Evolutionary conservation across 2,113 vertebrate species (phyloP), one percentile per base, ranked within the genome.

Genomic region (Dolichallabes microphthalmus): DNA sequence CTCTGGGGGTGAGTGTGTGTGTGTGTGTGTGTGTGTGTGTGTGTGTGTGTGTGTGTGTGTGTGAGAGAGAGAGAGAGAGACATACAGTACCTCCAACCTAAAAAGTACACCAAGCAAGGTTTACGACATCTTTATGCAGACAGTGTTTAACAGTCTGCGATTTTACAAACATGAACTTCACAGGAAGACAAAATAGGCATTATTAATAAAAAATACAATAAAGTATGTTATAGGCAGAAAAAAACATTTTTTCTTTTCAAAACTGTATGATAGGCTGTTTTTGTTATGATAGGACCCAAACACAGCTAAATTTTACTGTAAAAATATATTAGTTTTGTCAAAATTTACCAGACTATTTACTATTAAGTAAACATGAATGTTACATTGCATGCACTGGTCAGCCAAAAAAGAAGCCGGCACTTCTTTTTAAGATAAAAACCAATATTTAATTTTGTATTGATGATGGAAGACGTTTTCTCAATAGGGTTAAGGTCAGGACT

Each of bases 1-100:
- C 88, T 75, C 83, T 75, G 80, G 87, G 87, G 30, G 75, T 7
- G 30, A 58, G 82, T 30, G 55, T 32, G 71, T 2, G 35, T 4
- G 39, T 25, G 71, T 30, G 64, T 10, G 35, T 12, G 32, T 32
- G 71, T 2, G 35, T 4, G 39, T 25, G 71, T 30, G 64, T 10
- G 35, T 12, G 75, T 7, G 30, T 53, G 82, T 30, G 55, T 32
- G 71, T 2, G 35, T 4, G 39, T 25, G 71, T 30, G 64, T 10
- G 35, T 12, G 32, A 45, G 45, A 45, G 39, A 45, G 6, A 45
- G 39, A 45, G 39, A 7, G 6, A 45, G 39, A 45, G 2, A 35
- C 32, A 35, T 35, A 35, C 32, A 35, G 32, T 35, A 35, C 32
- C 32, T 35, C 39, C 39, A 45, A 45, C 39, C 39, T 45, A 45